Conservation (phyloP, 2,113 vertebrate genomes). For the Channa maculata region DNA sequence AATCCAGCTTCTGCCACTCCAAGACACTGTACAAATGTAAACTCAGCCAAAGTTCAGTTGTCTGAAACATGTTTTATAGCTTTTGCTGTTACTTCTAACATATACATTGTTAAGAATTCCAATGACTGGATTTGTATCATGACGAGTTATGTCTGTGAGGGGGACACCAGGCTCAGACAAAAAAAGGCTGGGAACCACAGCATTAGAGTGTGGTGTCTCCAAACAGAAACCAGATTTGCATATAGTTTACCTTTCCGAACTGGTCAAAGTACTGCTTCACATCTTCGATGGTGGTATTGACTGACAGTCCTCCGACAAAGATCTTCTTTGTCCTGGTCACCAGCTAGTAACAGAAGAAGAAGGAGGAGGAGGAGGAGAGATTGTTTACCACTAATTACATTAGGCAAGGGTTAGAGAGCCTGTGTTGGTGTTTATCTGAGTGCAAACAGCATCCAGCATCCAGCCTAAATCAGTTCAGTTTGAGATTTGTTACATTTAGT, state of each 20-base stretch:
- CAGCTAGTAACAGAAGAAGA: slow-evolving; percentile 85
- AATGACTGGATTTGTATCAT: too few species aligned
- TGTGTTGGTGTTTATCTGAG: slow-evolving; percentile 52
- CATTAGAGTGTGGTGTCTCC: background rate
- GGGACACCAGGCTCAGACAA: background rate
- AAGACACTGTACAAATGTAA: too few species aligned
- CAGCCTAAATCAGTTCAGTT: slow-evolving; percentile 14
- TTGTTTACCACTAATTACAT: slow-evolving; percentile 57
- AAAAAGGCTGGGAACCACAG: background rate
- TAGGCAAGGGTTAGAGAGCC: slow-evolving; percentile 37
- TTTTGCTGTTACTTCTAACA: too few species aligned
- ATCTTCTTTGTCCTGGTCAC: slow-evolving; percentile 99
- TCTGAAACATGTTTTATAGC: too few species aligned
- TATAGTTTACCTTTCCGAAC: slow-evolving; percentile 92
- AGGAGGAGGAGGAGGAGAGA: slow-evolving; percentile 37
- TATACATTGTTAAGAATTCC: too few species aligned
- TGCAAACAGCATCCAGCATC: slow-evolving; percentile 26
- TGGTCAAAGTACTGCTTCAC: slow-evolving; percentile 98
- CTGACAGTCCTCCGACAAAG: slow-evolving; percentile 96
- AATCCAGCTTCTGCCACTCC: too few species aligned
- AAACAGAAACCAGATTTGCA: slow-evolving; percentile 27
- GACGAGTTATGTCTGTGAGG: background rate
- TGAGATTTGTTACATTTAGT: background rate
- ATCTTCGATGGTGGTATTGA: slow-evolving; percentile 96
- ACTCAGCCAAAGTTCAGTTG: too few species aligned